Evolutionary conservation across 2,797 vertebrate genomes (phyloP), one percentile per base, ranked within the genome.

Genomic region (Pantherophis alleghaniensis): DNA sequence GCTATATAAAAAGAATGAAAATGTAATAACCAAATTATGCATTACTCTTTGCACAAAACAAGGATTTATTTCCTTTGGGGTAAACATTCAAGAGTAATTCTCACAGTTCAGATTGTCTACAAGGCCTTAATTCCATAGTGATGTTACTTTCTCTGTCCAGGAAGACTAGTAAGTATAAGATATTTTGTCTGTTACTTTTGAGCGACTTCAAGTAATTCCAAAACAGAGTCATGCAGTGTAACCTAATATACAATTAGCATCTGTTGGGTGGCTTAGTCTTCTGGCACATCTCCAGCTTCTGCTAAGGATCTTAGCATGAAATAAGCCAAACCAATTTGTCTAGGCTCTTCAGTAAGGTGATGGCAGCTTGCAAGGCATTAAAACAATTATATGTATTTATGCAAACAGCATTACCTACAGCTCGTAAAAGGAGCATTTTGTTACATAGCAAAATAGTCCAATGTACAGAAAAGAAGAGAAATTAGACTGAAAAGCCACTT

Each of bases 281-380:
- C 88, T 97, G 96, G 96, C 28, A 0, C 0, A 0, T 42, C 95
- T 95, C 96, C 96, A 97, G 5, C 32, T 93, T 2, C 0, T 91
- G 92, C 89, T 93, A 91, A 96, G 90, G 88, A 89, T 91, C 56
- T 74, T 92, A 95, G 86, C 22, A 55, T 53, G 88, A 91, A 20
- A 1, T 86, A 94, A 96, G 90, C 91, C 89, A 95, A 96, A 94
- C 66, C 57, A 95, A 91, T 96, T 96, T 96, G 92, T 94, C 87
- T 51, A 66, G 51, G 69, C 92, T 94, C 88, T 95, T 95, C 92
- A 90, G 53, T 55, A 83, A 94, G 88, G 86, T 90, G 60, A 89
- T 0, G 0, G 88, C 92, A 87, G 86, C 37, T 96, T 93, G 89
- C 0, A 47, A 69, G 87, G 32, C 47, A 87, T 88, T 94, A 91